Conservation (phyloP, 2,797 vertebrate genomes). For the Aulostomus chinensis region DNA sequence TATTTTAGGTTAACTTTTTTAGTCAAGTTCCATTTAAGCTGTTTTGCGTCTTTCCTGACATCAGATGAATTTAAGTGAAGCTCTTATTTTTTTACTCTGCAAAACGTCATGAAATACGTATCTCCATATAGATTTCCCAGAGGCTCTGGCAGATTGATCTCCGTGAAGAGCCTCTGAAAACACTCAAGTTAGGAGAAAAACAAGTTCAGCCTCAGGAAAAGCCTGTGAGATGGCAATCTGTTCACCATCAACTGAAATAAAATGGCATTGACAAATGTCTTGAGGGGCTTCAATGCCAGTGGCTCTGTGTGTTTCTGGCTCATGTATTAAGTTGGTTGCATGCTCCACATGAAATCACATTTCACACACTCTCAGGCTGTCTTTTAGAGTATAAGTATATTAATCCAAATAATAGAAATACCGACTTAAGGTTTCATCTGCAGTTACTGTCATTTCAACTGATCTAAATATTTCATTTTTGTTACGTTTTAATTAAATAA, state of each 20-base stretch:
- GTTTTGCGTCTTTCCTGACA: no score
- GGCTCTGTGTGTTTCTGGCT: constrained; percentile 29
- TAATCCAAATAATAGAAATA: no score
- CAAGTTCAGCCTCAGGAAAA: constrained; percentile 52
- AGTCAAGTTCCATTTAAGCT: no score
- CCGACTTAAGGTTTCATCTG: no score
- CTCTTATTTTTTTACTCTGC: not conserved
- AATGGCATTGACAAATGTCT: constrained; percentile 37
- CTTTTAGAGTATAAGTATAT: no score
- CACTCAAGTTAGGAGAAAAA: constrained; percentile 29
- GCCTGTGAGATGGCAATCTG: constrained; percentile 50
- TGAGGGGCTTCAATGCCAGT: constrained; percentile 25
- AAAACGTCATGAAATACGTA: not conserved
- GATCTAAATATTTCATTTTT: no score
- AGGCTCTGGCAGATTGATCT: constrained; percentile 45
- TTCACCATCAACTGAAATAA: constrained; percentile 29
- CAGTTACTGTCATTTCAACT: no score
- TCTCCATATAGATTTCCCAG: no score
- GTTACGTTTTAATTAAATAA: no score
- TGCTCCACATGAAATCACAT: constrained; percentile 33
- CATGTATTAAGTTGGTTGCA: constrained; percentile 15
- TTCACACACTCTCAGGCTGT: constrained; percentile 26
- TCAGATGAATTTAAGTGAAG: no score
- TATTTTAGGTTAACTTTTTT: no score
- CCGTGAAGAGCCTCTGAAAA: constrained; percentile 45